Conservation (phyloP, 2,888 invertebrate species). For the Phrixothrix hirtus region DNA sequence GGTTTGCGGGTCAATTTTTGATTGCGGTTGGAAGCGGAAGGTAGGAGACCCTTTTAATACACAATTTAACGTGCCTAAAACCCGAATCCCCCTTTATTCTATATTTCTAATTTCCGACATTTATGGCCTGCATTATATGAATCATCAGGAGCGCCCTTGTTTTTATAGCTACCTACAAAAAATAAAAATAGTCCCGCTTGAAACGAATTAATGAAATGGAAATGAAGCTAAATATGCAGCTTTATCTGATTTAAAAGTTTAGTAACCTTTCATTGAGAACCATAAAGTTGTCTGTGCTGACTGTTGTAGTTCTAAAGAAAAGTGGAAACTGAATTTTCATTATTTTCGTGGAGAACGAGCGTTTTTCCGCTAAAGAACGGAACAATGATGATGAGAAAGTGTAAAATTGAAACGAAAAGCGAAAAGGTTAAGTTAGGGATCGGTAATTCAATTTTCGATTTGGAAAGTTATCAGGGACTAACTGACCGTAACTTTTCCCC, state of each 20-base stretch:
- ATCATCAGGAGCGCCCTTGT: conserved; percentile 23
- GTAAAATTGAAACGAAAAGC: neutral
- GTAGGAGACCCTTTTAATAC: conserved; percentile 26
- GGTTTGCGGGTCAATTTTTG: neutral
- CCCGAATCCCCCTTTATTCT: conserved; percentile 34
- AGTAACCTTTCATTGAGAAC: conserved; percentile 25
- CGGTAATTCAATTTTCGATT: conserved; percentile 17
- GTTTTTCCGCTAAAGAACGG: too few relatives aligned
- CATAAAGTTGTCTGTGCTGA: conserved; percentile 20
- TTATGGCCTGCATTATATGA: conserved; percentile 44
- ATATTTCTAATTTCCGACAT: conserved; percentile 48
- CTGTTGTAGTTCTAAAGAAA: too few relatives aligned
- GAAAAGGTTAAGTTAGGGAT: conserved; percentile 10
- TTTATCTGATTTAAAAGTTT: conserved; percentile 28
- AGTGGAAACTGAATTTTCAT: too few relatives aligned
- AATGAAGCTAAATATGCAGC: conserved; percentile 23
- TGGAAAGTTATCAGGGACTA: conserved; percentile 8
- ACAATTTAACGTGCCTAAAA: conserved; percentile 20
- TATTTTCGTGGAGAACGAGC: neutral
- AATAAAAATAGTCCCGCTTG: conserved; percentile 15
- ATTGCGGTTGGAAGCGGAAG: conserved; percentile 1
- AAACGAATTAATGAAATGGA: conserved; percentile 24
- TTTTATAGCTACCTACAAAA: conserved; percentile 3
- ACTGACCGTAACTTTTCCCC: conserved; percentile 16
- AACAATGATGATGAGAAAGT: too few relatives aligned